phyloP scores from a whole-genome alignment of 2,113 vertebrate genomes.

The Gymnocephalus cernua region DNA sequence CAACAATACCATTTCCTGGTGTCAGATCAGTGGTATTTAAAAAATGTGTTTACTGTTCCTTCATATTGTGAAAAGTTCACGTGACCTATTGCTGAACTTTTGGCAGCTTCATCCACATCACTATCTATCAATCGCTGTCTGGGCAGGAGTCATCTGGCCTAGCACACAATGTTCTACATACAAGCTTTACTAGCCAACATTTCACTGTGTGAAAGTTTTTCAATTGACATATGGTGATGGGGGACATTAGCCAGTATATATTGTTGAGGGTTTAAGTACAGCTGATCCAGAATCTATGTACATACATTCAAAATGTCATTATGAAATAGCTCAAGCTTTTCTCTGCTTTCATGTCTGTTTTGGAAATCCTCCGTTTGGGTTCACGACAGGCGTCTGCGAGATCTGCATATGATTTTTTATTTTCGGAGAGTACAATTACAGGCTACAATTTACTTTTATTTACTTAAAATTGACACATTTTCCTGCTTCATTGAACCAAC shows the following conservation, averaged over 20 bases:
- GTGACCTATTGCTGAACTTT: not conserved
- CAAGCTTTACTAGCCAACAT: not conserved
- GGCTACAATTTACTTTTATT: not conserved
- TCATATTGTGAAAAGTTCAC: not conserved
- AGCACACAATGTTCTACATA: constrained; percentile 30
- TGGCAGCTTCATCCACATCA: not conserved
- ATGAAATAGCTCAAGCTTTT: not conserved
- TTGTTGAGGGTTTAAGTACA: not conserved
- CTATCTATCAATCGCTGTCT: not conserved
- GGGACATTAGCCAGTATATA: not conserved
- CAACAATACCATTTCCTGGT: not conserved
- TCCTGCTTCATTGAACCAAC: not conserved
- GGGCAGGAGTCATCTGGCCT: constrained; percentile 30
- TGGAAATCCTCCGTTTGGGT: not conserved
- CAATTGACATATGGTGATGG: not conserved
- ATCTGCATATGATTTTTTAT: not conserved
- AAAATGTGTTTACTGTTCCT: constrained; percentile 33
- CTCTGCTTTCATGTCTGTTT: not conserved
- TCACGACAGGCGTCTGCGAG: not conserved
- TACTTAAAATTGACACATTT: not conserved
- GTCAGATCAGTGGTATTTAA: not conserved
- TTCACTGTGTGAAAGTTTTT: not conserved
- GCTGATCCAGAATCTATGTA: not conserved
- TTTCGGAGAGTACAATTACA: not conserved
- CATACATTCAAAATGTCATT: not conserved